phyloP scores from a whole-genome alignment of 2,113 vertebrate genomes.

The Antennarius striatus region DNA sequence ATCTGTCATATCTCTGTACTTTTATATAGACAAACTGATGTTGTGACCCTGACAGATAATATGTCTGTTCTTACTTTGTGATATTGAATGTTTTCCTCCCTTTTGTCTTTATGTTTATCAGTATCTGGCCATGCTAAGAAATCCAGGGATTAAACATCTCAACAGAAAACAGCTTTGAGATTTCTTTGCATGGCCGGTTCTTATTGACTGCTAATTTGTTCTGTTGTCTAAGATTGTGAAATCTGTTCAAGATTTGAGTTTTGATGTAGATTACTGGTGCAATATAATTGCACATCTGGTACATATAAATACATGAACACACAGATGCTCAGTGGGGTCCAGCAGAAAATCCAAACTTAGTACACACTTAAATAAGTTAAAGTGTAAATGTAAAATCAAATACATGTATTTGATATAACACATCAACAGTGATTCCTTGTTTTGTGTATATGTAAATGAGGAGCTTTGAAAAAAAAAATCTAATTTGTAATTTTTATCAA shows the following conservation, averaged over 20 bases:
- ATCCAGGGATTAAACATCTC: background rate
- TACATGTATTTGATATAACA: background rate
- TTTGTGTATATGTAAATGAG: background rate
- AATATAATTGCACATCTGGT: constrained; percentile 68
- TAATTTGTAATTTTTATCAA: background rate
- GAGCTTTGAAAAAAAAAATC: background rate
- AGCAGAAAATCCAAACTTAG: too few relatives aligned
- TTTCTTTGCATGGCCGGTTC: constrained; percentile 20
- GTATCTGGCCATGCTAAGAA: constrained; percentile 14
- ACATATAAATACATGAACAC: constrained; percentile 72
- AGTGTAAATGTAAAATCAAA: background rate
- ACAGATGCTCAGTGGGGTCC: constrained; percentile 52
- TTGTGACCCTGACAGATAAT: background rate
- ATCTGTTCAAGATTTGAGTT: constrained; percentile 8
- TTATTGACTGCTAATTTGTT: constrained; percentile 14
- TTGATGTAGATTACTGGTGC: constrained; percentile 29
- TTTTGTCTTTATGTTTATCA: background rate
- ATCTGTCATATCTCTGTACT: constrained; percentile 24
- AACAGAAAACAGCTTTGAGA: constrained; percentile 2
- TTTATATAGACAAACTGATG: constrained; percentile 39
- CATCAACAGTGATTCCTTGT: background rate
- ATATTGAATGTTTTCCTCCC: constrained; percentile 11
- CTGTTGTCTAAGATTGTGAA: background rate
- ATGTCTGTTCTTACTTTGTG: too few relatives aligned
- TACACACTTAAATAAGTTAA: too few relatives aligned